Percentiles rank a stretch among this genome's conserved stretches.
Evolutionary conservation across 2,113 vertebrate genomes (phyloP).

Genomic region (Alligator mississippiensis): DNA sequence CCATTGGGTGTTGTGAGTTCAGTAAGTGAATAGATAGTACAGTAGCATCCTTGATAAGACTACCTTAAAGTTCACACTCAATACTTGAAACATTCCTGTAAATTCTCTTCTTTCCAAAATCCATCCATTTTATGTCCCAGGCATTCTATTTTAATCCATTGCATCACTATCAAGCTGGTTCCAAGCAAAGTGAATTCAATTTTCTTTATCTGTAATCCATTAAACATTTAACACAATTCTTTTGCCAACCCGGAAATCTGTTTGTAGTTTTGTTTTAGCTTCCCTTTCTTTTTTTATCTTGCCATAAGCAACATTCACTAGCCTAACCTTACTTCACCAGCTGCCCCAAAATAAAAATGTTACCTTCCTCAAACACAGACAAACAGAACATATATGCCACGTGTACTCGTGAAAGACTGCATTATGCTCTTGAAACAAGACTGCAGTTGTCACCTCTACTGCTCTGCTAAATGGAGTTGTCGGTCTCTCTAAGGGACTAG

Average conservation of each 20-base stretch:
- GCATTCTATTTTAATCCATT: constrained; percentile 65
- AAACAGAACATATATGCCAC: no score
- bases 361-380: neutral
- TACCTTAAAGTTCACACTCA: constrained; percentile 41
- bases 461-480: rapidly evolving
- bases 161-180: constrained; percentile 67
- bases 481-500: no score
- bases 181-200: constrained; percentile 54
- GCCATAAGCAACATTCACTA: rapidly evolving
- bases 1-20: constrained; percentile 57
- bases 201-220: neutral
- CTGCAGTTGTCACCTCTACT: neutral
- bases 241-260: neutral
- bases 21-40: constrained; percentile 68
- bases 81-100: constrained; percentile 59
- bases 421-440: neutral
- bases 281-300: rapidly evolving
- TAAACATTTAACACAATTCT: neutral
- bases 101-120: constrained; percentile 65
- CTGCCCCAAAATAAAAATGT: neutral
- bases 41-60: constrained; percentile 57
- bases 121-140: constrained; percentile 62
- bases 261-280: neutral
- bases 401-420: neutral
- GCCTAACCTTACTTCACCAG: neutral